A percentile compares a stretch with the other conserved stretches of the same genome.
Evolutionary conservation across 2,797 vertebrate genomes (phyloP).

Genomic region (Mormyrus proboscirostris): DNA sequence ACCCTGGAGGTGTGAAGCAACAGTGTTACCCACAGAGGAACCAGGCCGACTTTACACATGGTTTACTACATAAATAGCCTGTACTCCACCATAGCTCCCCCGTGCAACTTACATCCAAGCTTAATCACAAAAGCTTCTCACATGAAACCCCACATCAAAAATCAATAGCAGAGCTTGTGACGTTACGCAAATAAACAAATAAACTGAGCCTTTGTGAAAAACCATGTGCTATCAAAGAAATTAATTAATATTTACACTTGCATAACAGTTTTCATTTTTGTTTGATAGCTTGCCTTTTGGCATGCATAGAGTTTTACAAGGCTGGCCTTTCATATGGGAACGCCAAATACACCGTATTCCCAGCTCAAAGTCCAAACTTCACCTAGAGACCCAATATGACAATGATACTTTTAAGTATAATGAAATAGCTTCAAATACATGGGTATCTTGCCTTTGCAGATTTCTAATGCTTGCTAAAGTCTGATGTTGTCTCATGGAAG

Average conservation of each 20-base stretch:
- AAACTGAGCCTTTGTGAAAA: neutral
- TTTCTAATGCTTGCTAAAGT: slow-evolving; percentile 40
- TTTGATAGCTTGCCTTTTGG: neutral
- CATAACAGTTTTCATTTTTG: neutral
- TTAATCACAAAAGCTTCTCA: neutral
- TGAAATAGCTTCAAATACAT: neutral
- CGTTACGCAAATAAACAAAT: neutral
- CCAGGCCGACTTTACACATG: neutral
- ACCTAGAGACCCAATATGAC: slow-evolving; percentile 41
- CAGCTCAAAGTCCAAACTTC: slow-evolving; percentile 46
- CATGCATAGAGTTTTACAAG: neutral
- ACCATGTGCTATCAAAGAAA: neutral
- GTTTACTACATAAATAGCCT: neutral
- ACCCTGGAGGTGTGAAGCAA: neutral
- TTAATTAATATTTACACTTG: neutral
- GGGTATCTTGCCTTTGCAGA: neutral
- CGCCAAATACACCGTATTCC: neutral
- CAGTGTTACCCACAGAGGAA: neutral
- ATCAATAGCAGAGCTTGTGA: neutral
- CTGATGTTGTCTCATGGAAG: slow-evolving; percentile 55
- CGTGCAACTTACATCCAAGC: neutral
- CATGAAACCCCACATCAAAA: neutral
- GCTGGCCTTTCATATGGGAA: neutral
- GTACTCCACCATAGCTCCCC: neutral
- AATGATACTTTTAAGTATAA: slow-evolving; percentile 39